A percentile compares a stretch with the other conserved stretches of the same genome.
Evolutionary conservation across 2,888 invertebrate species (phyloP).

Genomic region (Campaea margaritaria): DNA sequence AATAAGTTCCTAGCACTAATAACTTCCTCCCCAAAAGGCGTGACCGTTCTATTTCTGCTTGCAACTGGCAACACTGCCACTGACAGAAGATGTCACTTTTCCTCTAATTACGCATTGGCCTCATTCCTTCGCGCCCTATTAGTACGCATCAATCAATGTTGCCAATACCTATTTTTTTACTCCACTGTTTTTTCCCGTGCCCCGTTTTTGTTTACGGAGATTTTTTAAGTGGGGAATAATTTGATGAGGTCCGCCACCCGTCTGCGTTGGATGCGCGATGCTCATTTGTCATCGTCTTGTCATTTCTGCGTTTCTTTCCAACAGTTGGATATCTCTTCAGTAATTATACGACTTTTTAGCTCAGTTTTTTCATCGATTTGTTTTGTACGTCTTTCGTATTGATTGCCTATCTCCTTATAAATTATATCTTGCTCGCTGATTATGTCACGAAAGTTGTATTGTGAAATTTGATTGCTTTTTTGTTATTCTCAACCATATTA

Average conservation of each 20-base stretch:
- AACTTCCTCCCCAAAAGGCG: constrained; percentile 81
- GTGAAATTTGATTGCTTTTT: no score
- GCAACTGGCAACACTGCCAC: constrained; percentile 68
- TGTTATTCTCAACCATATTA: not conserved
- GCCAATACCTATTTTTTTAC: constrained; percentile 85
- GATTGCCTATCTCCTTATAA: constrained; percentile 47
- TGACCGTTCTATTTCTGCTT: constrained; percentile 81
- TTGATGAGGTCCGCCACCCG: constrained; percentile 85
- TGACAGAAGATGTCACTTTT: constrained; percentile 85
- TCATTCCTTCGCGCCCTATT: constrained; percentile 85
- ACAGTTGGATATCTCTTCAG: constrained; percentile 79
- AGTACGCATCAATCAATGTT: constrained; percentile 86
- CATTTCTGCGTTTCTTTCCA: constrained; percentile 84
- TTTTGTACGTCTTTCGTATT: constrained; percentile 55
- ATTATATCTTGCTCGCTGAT: constrained; percentile 5
- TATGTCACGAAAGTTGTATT: not conserved
- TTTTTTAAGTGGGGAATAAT: constrained; percentile 85
- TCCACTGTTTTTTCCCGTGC: constrained; percentile 75
- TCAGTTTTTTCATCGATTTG: constrained; percentile 64
- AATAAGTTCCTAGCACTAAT: constrained; percentile 82
- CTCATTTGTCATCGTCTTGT: constrained; percentile 86
- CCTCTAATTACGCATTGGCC: constrained; percentile 81
- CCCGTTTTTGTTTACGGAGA: constrained; percentile 83
- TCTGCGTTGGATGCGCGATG: constrained; percentile 78
- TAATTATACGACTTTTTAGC: constrained; percentile 82